Conservation (phyloP, 2,797 vertebrate genomes). For the Knipowitschia caucasica region DNA sequence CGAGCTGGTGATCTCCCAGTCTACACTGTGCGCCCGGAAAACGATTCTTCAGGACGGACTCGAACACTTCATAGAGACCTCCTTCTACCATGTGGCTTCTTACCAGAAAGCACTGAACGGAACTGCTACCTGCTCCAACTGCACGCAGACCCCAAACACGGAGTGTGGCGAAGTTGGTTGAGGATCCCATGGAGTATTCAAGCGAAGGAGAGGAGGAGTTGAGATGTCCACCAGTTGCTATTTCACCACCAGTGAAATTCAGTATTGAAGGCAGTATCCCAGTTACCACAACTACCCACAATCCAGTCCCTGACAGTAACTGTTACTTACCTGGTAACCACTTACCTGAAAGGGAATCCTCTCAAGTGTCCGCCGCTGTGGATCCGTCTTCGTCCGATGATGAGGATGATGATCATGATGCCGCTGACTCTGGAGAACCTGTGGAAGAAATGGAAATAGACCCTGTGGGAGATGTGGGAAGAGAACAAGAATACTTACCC, state of each 20-base stretch:
- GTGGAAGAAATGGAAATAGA: no score
- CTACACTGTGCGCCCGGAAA: no score
- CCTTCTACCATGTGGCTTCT: not conserved
- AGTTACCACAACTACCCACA: not conserved
- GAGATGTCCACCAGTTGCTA: not conserved
- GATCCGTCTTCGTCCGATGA: not conserved
- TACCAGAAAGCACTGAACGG: not conserved
- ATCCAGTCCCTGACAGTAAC: not conserved
- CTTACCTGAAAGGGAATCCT: not conserved
- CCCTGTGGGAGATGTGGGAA: not conserved
- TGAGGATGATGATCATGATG: not conserved
- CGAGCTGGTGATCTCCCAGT: no score
- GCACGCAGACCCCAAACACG: not conserved
- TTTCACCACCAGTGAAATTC: not conserved
- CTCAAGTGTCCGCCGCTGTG: not conserved
- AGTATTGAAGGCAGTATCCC: not conserved
- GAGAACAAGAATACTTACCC: no score
- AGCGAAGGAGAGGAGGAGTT: not conserved
- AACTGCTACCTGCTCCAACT: not conserved
- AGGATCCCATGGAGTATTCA: not conserved
- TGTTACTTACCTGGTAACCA: not conserved
- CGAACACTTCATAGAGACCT: constrained; percentile 6
- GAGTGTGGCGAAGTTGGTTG: not conserved
- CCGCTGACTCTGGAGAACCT: no score
- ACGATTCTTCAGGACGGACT: not conserved